A percentile compares a stretch with the other conserved stretches of the same genome.
These are phyloP conservation scores for Gila orcuttii DNA, from an alignment of 2,113 vertebrate species.

Conservation along the genomic window DNA sequence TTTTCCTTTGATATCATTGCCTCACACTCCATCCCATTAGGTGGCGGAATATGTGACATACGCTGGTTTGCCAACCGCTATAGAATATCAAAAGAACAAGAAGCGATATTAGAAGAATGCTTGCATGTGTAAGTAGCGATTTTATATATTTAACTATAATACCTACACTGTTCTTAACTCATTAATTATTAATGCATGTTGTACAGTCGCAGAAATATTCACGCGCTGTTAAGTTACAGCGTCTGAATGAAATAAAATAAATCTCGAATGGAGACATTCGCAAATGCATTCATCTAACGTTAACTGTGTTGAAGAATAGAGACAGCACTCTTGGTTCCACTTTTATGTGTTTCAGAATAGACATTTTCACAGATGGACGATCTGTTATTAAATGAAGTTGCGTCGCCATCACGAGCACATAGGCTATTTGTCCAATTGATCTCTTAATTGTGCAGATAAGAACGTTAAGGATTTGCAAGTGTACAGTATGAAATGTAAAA, in stretches of 20 bases:
- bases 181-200: neutral
- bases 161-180: neutral
- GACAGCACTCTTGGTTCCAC: neutral
- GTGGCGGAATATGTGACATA: too few relatives aligned
- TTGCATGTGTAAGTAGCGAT: neutral
- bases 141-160: neutral
- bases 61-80: too few relatives aligned
- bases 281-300: neutral
- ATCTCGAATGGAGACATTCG: neutral
- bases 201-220: neutral
- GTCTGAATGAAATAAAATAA: neutral
- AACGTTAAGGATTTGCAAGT: neutral
- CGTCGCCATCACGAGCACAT: neutral
- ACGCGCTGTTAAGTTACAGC: neutral
- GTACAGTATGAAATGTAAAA: neutral
- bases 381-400: neutral
- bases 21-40: too few relatives aligned
- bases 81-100: neutral
- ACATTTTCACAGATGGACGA: neutral
- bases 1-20: too few relatives aligned
- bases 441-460: neutral
- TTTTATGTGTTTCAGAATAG: neutral
- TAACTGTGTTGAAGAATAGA: neutral
- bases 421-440: neutral
- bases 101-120: neutral